phyloP scores from a whole-genome alignment of 2,888 invertebrate species.

The Portevinia maculata region DNA sequence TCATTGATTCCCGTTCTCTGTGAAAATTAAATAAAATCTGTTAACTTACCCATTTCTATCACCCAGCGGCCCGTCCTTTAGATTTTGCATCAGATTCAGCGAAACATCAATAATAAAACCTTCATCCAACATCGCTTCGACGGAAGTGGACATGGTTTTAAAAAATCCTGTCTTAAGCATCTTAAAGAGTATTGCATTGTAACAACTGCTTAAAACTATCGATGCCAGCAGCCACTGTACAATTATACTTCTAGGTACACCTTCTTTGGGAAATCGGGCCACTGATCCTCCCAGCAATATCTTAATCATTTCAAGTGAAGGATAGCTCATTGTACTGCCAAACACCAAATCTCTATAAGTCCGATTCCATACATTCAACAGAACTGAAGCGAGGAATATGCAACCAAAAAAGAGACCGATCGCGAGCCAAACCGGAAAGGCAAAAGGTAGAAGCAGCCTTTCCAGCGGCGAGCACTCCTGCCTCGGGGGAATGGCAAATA shows the following conservation, averaged over 20 bases:
- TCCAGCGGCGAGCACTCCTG: slow-evolving; percentile 52
- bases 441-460: slow-evolving; percentile 42
- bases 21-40: too few relatives aligned
- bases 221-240: slow-evolving; percentile 59
- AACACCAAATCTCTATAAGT: slow-evolving; percentile 36
- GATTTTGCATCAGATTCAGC: slow-evolving; percentile 35
- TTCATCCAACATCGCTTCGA: slow-evolving; percentile 46
- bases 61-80: slow-evolving; percentile 51
- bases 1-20: too few relatives aligned
- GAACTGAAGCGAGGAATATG: slow-evolving; percentile 23
- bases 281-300: slow-evolving; percentile 57
- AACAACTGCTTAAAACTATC: slow-evolving; percentile 52
- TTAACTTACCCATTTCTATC: slow-evolving; percentile 26
- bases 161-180: slow-evolving; percentile 57
- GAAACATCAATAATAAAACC: slow-evolving; percentile 50
- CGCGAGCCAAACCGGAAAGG: slow-evolving; percentile 31
- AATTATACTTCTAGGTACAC: slow-evolving; percentile 31
- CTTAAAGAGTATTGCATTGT: slow-evolving; percentile 51
- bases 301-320: slow-evolving; percentile 50
- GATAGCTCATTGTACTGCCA: slow-evolving; percentile 39
- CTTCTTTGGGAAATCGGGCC: slow-evolving; percentile 31
- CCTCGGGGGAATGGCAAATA: slow-evolving; percentile 57
- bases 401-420: slow-evolving; percentile 44
- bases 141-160: slow-evolving; percentile 37
- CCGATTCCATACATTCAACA: slow-evolving; percentile 11